phyloP scores from a whole-genome alignment of 2,113 vertebrate genomes.

The Oncorhynchus gorbuscha region DNA sequence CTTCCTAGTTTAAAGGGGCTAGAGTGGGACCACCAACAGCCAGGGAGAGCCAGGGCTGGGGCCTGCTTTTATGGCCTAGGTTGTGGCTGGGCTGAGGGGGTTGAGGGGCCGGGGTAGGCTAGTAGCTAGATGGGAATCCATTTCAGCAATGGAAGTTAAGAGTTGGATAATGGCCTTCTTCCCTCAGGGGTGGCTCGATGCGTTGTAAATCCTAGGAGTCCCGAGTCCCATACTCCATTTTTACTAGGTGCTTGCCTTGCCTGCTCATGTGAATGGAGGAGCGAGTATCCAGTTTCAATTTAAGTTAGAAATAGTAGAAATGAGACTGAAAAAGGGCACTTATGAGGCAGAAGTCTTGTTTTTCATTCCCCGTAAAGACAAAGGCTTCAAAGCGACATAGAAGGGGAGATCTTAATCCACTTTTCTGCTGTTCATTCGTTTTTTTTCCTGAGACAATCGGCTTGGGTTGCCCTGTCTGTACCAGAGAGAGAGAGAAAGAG shows the following conservation, averaged over 20 bases:
- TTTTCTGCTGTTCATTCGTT: background rate
- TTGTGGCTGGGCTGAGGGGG: slow-evolving; percentile 1
- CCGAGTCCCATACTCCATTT: background rate
- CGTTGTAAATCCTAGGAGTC: background rate
- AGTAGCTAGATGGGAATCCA: slow-evolving; percentile 50
- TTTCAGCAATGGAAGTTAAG: slow-evolving; percentile 20
- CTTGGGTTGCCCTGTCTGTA: background rate
- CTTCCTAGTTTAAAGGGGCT: slow-evolving; percentile 28
- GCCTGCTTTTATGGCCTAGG: slow-evolving; percentile 46
- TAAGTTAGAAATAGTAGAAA: background rate
- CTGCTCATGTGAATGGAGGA: background rate
- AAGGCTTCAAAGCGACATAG: background rate
- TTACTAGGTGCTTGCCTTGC: background rate
- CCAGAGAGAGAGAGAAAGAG: too few relatives aligned
- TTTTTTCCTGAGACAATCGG: background rate
- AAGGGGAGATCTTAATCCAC: background rate
- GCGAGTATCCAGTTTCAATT: background rate
- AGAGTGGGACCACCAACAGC: slow-evolving; percentile 56
- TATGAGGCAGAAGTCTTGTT: background rate
- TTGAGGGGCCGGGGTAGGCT: slow-evolving; percentile 14
- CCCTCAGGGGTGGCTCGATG: background rate
- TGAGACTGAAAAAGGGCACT: background rate
- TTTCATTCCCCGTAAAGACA: background rate
- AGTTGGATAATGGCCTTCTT: background rate
- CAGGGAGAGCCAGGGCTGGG: slow-evolving; percentile 27